Base-by-base conservation (phyloP, 2,797 vertebrate species). In the Karalla daura region DNA sequence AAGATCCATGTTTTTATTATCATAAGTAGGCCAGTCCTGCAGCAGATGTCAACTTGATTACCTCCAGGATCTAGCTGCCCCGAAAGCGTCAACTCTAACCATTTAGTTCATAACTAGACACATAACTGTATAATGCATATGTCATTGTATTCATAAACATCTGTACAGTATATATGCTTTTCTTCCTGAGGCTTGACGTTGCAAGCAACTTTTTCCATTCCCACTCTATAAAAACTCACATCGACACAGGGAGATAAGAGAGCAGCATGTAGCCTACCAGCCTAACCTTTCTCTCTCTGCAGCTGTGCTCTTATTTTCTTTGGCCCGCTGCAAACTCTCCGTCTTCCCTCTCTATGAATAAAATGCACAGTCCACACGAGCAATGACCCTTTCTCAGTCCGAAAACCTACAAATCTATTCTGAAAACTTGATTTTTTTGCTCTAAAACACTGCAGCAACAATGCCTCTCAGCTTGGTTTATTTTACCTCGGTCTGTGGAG, bases 341-440 rank as follows among this genome's bases (percentile, higher is more conserved):
- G 14, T 74, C 50, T 72, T 28, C 12, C 11, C 35, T 52, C 45
- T 63, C 61, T 55, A 37, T n/a, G 23, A 71, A 74, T 79, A 43
- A 67, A 81, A 76, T 76, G 68, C 53, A 74, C 59, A 62, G 67
- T 71, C 25, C 46, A 67, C 40, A 66, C 33, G 64, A 28, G 36
- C n/a, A 23, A 10, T 9, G 21, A 24, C 51, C 44, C 28, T 20
- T 55, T 36, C 39, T 66, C 51, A 10, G 17, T 3, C 40, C 75
- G 60, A 64, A 59, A 59, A n/a, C 45, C 40, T 44, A 40, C 28
- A 51, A 58, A 75, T 74, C 40, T 49, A 50, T 68, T 52, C 54
- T 49, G 14, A 76, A 51, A 33, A 49, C 1, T 5, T 21, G 24
- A 2, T 43, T 63, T 32, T 39, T 18, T 5, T 17, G 5, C 23